phyloP scores from a whole-genome alignment of 1,140 invertebrate genomes.

The Drosophila busckii region DNA sequence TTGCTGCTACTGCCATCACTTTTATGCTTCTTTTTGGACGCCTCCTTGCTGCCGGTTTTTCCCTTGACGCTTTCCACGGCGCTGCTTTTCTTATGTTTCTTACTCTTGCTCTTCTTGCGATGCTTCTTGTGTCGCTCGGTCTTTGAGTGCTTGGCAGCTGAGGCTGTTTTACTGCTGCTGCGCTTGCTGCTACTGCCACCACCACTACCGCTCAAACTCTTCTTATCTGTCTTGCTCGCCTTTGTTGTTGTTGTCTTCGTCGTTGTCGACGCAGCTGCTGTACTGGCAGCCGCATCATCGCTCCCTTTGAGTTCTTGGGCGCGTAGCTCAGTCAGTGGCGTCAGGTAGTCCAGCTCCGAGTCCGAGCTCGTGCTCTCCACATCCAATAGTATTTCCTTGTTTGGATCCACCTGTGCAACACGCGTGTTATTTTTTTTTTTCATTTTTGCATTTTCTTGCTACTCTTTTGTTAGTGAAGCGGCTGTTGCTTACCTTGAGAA shows the following conservation, averaged over 20 bases:
- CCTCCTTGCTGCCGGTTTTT: constrained; percentile 20
- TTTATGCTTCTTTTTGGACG: constrained; percentile 31
- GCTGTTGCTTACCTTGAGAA: constrained; percentile 87
- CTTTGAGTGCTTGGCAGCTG: constrained; percentile 41
- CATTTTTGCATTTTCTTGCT: not conserved
- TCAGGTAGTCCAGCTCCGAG: constrained; percentile 88
- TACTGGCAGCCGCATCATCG: constrained; percentile 73
- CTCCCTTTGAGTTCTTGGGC: constrained; percentile 84
- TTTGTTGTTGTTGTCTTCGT: constrained; percentile 8
- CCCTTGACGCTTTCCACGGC: constrained; percentile 17
- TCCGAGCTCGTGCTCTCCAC: constrained; percentile 97
- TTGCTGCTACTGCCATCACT: constrained; percentile 42
- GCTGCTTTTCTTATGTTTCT: constrained; percentile 46
- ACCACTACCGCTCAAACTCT: constrained; percentile 1
- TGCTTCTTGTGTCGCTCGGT: constrained; percentile 57
- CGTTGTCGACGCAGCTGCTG: constrained; percentile 12
- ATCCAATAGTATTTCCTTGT: constrained; percentile 95
- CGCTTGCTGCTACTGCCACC: constrained; percentile 26
- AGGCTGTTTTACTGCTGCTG: constrained; percentile 20
- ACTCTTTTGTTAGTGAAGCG: constrained; percentile 4
- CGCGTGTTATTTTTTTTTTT: constrained; percentile 11
- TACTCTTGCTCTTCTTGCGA: constrained; percentile 51
- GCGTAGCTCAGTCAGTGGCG: constrained; percentile 88
- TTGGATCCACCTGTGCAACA: constrained; percentile 84
- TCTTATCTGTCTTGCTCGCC: constrained; percentile 27